Evolutionary conservation across 2,888 invertebrate genomes (phyloP), one percentile per base, ranked within the genome.

Genomic region (Drosophila conformis): DNA sequence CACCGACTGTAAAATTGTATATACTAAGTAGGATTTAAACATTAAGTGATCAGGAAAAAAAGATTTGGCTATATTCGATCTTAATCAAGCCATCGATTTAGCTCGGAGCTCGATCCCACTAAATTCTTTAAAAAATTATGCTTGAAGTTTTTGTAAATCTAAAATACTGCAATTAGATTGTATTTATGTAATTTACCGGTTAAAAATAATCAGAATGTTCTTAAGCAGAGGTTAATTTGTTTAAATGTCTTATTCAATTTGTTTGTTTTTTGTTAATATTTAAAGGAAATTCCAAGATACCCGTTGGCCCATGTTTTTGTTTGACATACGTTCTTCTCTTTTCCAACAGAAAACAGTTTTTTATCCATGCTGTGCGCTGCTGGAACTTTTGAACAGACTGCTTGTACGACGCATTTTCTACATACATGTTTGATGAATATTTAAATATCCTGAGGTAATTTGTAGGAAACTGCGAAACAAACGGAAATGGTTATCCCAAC

Each of bases 171-270:
- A 38, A 38, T 18, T 36, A 36, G 0, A 2, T 10, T 6, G 1
- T 5, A 42, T n/a, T n/a, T 6, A n/a, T 6, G 2, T 42, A 2
- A 11, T n/a, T 42, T 42, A n/a, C n/a, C 0, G 0, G 5, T 2
- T 5, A 25, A 6, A 11, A 42, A 42, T 42, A 6, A 42, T 42
- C 6, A 21, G 3, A 42, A 42, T 7, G 6, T 13, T 21, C 21
- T 21, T 21, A 21, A 13, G 3, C 21, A 42, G 11, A 21, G 11
- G 21, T 21, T 13, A 0, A 0, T 21, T 21, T 1, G 11, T 13
- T 42, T 1, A 6, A 42, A 31, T 15, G 15, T 36, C 15, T 36
- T 15, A 15, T 15, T 15, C 15, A 15, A 13, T 7, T 15, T 6
- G 7, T 15, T 36, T 6, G 2, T 36, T 15, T 15, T 15, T 15